Base-by-base conservation (phyloP, 2,797 vertebrate species). In the Diceros bicornis region DNA sequence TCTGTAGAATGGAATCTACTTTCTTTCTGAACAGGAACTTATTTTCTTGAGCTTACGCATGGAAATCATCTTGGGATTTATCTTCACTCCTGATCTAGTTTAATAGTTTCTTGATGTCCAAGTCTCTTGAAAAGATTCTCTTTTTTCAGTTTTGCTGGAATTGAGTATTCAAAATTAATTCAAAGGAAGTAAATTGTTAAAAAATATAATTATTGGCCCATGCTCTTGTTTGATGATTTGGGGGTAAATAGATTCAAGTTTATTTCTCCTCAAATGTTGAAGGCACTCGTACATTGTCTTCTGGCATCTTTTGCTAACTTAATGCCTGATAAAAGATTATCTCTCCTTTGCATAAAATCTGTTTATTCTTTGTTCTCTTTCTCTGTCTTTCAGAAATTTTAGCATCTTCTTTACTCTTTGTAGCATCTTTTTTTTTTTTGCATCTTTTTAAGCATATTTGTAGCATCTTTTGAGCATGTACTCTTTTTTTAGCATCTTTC, bases 31-130 rank as follows among this genome's bases (percentile, higher is more conserved):
- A 69, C 6, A n/a, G 55, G 23, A 66, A 83, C 29, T 68, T 62
- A 50, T 34, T 77, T 93, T 69, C 61, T 77, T 77, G 23, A 93
- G 93, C 7, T 96, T 77, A 34, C 12, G 18, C 55, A 37, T 89
- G 23, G 27, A n/a, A 84, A 84, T 77, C 11, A 61, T 44, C 29
- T 41, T 93, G 55, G 7, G 23, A 84, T 84, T 78, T 61, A 84
- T 89, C 84, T 89, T 83, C 23, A 37, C 61, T 84, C 41, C 44
- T 64, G 64, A 62, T 78, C 29, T 64, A 78, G 5, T 87, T 78
- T 71, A 82, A 61, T 78, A 68, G 59, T 75, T 79, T 55, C 25
- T 92, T 88, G 1, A 66, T 77, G 10, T n/a, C 32, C 17, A 84
- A 34, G 17, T 44, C 10, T 84, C 21, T 71, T 71, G 14, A 64